These are phyloP conservation scores for Callyntrura sp. DNA, from an alignment of 2,888 invertebrate genomes.

Conservation along the genomic window DNA sequence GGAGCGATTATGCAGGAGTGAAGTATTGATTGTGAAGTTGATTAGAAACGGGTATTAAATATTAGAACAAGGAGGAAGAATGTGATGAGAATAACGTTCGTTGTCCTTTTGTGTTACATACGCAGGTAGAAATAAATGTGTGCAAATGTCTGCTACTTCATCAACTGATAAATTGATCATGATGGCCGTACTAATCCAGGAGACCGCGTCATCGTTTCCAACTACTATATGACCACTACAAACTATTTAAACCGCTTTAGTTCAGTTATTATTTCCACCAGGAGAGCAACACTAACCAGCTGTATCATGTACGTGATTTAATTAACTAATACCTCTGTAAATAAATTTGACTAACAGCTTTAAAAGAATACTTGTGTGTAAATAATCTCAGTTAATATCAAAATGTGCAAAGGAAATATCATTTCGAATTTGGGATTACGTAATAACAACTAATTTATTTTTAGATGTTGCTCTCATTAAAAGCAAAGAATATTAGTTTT, in stretches of 20 bases:
- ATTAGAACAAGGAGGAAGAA: too few relatives aligned
- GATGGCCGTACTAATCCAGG: slow-evolving; percentile 26
- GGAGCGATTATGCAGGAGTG: too few relatives aligned
- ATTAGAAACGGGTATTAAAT: not conserved
- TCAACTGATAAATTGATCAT: slow-evolving; percentile 24
- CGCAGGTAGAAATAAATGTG: not conserved
- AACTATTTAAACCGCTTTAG: not conserved
- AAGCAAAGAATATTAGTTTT: too few relatives aligned
- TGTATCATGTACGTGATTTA: slow-evolving; percentile 1
- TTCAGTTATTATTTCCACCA: not conserved
- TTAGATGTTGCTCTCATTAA: too few relatives aligned
- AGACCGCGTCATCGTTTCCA: not conserved
- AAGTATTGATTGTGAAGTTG: not conserved
- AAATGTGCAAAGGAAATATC: too few relatives aligned
- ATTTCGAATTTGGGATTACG: too few relatives aligned
- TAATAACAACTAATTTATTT: too few relatives aligned
- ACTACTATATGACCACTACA: slow-evolving; percentile 42
- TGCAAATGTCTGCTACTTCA: not conserved
- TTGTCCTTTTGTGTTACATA: not conserved
- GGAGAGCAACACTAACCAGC: not conserved
- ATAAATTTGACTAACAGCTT: too few relatives aligned
- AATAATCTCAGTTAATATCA: too few relatives aligned
- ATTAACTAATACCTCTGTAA: too few relatives aligned
- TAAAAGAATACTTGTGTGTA: too few relatives aligned
- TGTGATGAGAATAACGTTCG: not conserved